Base-by-base conservation (phyloP, 2,797 vertebrate species). In the Chelonia mydas region DNA sequence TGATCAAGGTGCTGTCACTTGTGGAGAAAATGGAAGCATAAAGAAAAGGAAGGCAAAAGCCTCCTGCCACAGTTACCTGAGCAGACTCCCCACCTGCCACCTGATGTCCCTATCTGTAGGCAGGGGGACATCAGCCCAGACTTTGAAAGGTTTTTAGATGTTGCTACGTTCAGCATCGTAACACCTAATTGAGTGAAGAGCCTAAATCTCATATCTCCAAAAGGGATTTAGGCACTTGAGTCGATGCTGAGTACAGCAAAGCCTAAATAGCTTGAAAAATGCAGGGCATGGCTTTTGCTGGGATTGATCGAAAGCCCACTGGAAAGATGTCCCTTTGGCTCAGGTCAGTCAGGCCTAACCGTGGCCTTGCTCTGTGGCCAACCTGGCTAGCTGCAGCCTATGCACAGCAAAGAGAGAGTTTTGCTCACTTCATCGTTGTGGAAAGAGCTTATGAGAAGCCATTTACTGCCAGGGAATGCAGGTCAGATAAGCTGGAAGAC, bases 391-490 rank as follows among this genome's bases (percentile, higher is more conserved):
- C 7, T 1, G 12, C 33, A 37, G 61, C 31, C 61, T 31, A 13
- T 28, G 81, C 21, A 4, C 0, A 0, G 90, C 49, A 59, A 0
- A 2, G 19, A 80, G 41, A 55, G 53, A 61, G 33, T 12, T 92
- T 50, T 12, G 37, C 49, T 31, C 45, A 57, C 11, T 0, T 0
- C 1, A 41, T 59, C 45, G 81, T 88, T 25, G 19, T 4, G 7
- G 61, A 93, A 94, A 93, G 95, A 93, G 91, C 74, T 90, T 84
- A 15, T 37, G 88, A 96, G 94, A 93, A 94, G 74, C 92, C 87
- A 91, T 93, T 93, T 93, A 90, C 61, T 96, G 77, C 83, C 88
- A 5, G 7, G 91, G 86, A 82, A 76, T 31, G 27, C 55, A 82
- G 82, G 83, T 27, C 17, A 12, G 53, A 84, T 94, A 92, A 94